Base-by-base conservation (phyloP, 2,797 vertebrate species). In the Atherinosoma microstoma region DNA sequence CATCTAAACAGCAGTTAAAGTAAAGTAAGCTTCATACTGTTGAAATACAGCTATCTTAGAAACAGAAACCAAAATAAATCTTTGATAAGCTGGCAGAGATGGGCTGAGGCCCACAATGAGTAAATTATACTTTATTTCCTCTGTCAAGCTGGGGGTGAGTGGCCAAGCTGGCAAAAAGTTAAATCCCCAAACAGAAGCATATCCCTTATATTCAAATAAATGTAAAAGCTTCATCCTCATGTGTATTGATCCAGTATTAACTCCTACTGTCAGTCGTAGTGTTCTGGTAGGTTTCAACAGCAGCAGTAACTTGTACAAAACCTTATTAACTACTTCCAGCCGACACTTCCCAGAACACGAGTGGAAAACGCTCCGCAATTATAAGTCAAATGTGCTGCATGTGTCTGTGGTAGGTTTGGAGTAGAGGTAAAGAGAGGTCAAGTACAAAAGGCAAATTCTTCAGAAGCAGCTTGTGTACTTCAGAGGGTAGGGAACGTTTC, bases 261-360 rank as follows among this genome's bases (percentile, higher is more conserved):
- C 20, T 30, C 13, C 6, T 29, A 54, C 9, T 27, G n/a, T 54
- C 13, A 29, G 70, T 58, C 79, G 57, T 76, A 73, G 76, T 79
- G 74, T 75, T 18, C 18, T 20, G 18, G 45, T 20, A 20, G 45
- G 45, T 47, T 18, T 47, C 45, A 47, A 47, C 45, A 47, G 45
- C 45, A 47, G 45, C 45, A 47, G 20, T 6, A 47, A 47, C 45
- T 47, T 6, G 40, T 45, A 20, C 6, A 16, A 7, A 45, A 45
- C 72, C 86, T 85, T 78, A 89, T 86, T 86, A 91, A 87, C 77
- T 84, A 77, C 73, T 74, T 82, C 84, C 86, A 91, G 83, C 78
- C 64, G 83, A 83, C 83, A 83, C 85, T 90, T 83, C 83, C 53
- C 83, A 83, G 72, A 85, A 86, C 79, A 76, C 83, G 84, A 79